Evolutionary conservation across 2,113 vertebrate genomes (phyloP).

Genomic region (Merops nubicus): DNA sequence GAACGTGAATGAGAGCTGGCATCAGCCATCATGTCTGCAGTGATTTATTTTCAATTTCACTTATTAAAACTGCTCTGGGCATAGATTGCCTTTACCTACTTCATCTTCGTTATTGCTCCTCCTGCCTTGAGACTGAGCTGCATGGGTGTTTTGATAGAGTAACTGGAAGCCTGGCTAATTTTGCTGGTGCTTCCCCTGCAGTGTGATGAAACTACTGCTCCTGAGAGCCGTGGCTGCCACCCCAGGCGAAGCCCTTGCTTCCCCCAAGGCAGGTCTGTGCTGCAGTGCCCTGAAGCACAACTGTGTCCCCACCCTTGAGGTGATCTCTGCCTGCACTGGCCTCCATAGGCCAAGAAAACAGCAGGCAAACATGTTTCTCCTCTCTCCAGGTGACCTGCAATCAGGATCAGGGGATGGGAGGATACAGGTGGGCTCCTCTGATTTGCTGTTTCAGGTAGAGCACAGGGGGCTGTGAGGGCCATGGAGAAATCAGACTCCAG

Average conservation of each 20-base stretch:
- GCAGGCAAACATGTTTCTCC: neutral
- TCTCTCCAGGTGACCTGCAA: neutral
- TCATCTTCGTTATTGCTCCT: neutral
- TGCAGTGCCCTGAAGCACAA: neutral
- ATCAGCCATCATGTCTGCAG: neutral
- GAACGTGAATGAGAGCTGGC: neutral
- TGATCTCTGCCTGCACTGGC: accelerated
- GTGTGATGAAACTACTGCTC: neutral
- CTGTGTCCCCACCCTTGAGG: neutral
- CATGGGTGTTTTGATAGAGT: neutral
- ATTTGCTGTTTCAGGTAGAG: neutral
- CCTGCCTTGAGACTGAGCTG: neutral
- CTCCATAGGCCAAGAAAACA: neutral
- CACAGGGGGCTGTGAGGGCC: neutral
- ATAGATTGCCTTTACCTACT: neutral
- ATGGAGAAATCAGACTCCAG: neutral
- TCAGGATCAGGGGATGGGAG: neutral
- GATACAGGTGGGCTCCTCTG: neutral
- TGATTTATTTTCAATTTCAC: constrained; percentile 30
- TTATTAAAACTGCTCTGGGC: neutral
- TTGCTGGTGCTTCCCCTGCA: neutral
- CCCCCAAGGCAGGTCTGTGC: neutral
- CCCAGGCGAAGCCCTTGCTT: neutral
- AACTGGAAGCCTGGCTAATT: neutral
- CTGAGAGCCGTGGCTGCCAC: neutral